Conservation (phyloP, 1,140 invertebrate species). For the Spodoptera litura region DNA sequence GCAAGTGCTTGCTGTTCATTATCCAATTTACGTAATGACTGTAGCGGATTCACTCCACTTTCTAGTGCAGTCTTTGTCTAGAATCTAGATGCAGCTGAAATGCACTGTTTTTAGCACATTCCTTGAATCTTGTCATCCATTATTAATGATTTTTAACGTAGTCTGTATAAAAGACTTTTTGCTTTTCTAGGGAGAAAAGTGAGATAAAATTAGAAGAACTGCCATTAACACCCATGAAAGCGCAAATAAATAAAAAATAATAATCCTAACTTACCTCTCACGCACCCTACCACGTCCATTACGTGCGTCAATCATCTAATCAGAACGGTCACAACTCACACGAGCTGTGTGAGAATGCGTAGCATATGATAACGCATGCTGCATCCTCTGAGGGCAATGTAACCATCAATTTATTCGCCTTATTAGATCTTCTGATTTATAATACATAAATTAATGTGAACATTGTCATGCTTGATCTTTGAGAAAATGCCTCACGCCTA, state of each 20-base stretch:
- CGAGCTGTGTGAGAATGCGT: constrained; percentile 65
- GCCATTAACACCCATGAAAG: background rate
- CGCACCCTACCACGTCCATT: constrained; percentile 54
- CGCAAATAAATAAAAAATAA: background rate
- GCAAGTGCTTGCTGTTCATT: constrained; percentile 29
- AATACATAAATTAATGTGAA: constrained; percentile 51
- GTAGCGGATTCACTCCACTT: constrained; percentile 17
- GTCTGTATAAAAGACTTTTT: background rate
- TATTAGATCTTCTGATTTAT: constrained; percentile 51
- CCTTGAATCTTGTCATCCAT: no score
- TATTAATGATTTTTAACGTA: no score
- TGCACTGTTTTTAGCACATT: background rate
- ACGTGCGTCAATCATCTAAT: constrained; percentile 78
- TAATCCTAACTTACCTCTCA: constrained; percentile 9
- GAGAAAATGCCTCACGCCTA: background rate
- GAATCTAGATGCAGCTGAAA: constrained; percentile 1
- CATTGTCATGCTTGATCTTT: background rate
- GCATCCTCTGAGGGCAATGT: constrained; percentile 56
- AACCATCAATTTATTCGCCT: constrained; percentile 55
- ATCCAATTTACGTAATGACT: constrained; percentile 44
- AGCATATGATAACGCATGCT: constrained; percentile 35
- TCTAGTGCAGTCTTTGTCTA: constrained; percentile 29
- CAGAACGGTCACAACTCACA: constrained; percentile 63
- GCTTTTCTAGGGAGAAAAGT: no score
- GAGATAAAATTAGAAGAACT: background rate